Conservation (phyloP, 1,140 invertebrate species). For the Charaxes varanes region DNA sequence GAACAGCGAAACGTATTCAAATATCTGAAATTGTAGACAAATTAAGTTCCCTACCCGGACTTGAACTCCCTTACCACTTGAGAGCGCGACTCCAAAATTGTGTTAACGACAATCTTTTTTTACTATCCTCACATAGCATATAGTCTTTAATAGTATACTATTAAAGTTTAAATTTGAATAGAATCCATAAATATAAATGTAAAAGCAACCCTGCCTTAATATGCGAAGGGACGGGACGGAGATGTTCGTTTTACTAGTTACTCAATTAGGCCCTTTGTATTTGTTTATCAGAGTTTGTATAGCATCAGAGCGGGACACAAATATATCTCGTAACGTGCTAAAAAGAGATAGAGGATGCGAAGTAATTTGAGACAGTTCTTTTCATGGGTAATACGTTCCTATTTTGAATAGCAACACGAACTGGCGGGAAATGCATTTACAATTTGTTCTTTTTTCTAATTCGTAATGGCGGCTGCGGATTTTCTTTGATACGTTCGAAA, state of each 20-base stretch:
- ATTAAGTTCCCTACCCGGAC: constrained; percentile 67
- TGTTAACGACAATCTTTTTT: constrained; percentile 23
- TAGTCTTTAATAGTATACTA: not conserved
- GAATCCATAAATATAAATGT: constrained; percentile 8
- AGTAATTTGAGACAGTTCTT: constrained; percentile 74
- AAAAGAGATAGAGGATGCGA: constrained; percentile 33
- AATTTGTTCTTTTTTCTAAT: constrained; percentile 50
- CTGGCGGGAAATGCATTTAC: constrained; percentile 68
- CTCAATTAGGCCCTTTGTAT: constrained; percentile 74
- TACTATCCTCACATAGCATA: not conserved
- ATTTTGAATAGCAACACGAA: constrained; percentile 68
- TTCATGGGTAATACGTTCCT: constrained; percentile 69
- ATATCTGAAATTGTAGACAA: constrained; percentile 74
- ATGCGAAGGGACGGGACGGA: constrained; percentile 60
- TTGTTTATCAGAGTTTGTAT: constrained; percentile 73
- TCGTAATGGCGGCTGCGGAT: constrained; percentile 56
- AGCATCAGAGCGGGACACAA: constrained; percentile 40
- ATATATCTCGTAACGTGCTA: constrained; percentile 20
- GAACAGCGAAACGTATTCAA: constrained; percentile 71
- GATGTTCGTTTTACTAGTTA: constrained; percentile 73
- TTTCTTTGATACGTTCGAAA: constrained; percentile 59
- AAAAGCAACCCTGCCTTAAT: constrained; percentile 33
- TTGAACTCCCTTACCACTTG: constrained; percentile 67
- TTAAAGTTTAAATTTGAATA: constrained; percentile 27
- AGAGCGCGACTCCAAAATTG: constrained; percentile 63